These are phyloP conservation scores for Lepilemur septentrionalis DNA, from an alignment of 2,797 vertebrate species.

Conservation along the genomic window DNA sequence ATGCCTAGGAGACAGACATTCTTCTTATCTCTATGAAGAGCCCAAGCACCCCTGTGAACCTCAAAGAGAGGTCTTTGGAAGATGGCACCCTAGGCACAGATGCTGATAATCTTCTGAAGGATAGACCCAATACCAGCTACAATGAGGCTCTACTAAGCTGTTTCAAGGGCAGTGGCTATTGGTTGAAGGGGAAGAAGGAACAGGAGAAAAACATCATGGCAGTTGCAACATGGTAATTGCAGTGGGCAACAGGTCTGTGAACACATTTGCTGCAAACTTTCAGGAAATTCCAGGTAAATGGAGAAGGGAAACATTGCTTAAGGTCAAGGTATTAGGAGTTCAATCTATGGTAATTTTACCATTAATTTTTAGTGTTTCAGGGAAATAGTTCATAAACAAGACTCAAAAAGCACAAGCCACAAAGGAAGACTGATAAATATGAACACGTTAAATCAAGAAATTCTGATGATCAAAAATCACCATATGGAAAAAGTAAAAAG, in stretches of 20 bases:
- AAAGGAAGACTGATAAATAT: neutral
- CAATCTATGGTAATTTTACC: neutral
- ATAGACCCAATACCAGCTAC: neutral
- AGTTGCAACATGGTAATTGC: neutral
- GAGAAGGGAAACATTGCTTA: neutral
- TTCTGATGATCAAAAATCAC: constrained; percentile 2
- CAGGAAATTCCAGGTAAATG: neutral
- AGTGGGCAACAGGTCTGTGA: neutral
- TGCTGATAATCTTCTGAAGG: neutral
- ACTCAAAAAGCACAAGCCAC: neutral
- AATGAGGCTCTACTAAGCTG: neutral
- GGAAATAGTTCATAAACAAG: constrained; percentile 5
- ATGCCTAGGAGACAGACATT: neutral
- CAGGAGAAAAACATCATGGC: neutral
- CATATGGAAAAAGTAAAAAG: neutral
- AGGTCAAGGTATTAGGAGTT: neutral
- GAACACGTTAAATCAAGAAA: constrained; percentile 17
- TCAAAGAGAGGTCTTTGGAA: neutral
- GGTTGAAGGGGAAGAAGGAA: neutral
- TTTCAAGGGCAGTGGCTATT: neutral
- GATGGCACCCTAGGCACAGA: neutral
- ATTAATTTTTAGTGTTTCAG: neutral
- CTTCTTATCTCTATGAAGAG: neutral
- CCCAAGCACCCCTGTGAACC: neutral
- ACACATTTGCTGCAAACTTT: neutral